Conservation (phyloP, 1,140 invertebrate species). For the Adoxophyes honmai region DNA sequence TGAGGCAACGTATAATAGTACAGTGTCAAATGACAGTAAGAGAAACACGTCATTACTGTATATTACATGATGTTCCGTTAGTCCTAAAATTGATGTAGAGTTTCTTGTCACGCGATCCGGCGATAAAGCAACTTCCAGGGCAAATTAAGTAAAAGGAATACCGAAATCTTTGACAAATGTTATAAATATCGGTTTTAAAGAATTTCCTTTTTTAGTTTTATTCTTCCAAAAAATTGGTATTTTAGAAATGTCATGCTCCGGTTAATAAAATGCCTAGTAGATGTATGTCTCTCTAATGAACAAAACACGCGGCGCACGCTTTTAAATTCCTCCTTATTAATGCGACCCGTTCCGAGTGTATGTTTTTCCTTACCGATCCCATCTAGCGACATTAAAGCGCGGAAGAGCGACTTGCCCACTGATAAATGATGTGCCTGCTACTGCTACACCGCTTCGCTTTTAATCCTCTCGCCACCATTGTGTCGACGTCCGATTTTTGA, state of each 20-base stretch:
- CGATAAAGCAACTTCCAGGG: slow-evolving; percentile 47
- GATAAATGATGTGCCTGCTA: slow-evolving; percentile 70
- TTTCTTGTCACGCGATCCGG: slow-evolving; percentile 59
- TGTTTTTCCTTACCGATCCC: slow-evolving; percentile 21
- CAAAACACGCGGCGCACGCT: neutral
- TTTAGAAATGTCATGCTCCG: neutral
- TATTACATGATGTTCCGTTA: slow-evolving; percentile 69
- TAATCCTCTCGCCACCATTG: slow-evolving; percentile 63
- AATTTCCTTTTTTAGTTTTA: slow-evolving; percentile 1
- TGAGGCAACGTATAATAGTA: slow-evolving; percentile 39
- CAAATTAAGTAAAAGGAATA: slow-evolving; percentile 30
- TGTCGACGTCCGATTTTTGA: slow-evolving; percentile 60
- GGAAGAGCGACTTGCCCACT: slow-evolving; percentile 42
- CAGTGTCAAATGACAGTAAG: slow-evolving; percentile 54
- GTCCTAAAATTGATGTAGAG: slow-evolving; percentile 54
- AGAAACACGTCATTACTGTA: slow-evolving; percentile 69
- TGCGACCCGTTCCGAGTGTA: slow-evolving; percentile 12
- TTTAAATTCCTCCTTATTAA: slow-evolving; percentile 8
- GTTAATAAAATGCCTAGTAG: neutral
- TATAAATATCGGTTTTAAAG: neutral
- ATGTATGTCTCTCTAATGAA: neutral
- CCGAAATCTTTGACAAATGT: neutral
- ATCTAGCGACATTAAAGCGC: slow-evolving; percentile 32
- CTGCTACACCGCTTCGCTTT: slow-evolving; percentile 71
- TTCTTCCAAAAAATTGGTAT: neutral